These are phyloP conservation scores for Crypturellus undulatus DNA, from an alignment of 2,113 vertebrate species.

Conservation along the genomic window DNA sequence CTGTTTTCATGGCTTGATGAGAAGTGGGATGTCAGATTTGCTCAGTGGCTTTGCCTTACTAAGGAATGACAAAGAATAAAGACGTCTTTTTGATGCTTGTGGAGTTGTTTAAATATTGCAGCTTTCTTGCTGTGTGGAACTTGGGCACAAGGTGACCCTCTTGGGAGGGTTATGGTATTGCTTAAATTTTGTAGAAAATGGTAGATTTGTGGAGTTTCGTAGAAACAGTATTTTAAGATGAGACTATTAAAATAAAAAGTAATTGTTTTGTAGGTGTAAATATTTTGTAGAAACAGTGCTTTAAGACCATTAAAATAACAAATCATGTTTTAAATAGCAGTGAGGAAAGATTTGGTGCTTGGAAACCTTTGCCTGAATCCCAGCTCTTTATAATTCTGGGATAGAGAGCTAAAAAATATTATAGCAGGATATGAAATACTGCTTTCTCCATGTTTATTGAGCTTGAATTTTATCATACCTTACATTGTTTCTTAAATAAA, in stretches of 20 bases:
- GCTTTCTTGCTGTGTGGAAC: background rate
- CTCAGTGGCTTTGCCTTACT: background rate
- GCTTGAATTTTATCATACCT: background rate
- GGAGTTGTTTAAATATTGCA: background rate
- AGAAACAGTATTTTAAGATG: background rate
- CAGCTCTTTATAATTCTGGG: background rate
- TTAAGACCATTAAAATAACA: background rate
- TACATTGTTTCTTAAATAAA: background rate
- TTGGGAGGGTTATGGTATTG: background rate
- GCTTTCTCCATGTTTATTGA: background rate
- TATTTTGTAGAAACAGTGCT: background rate
- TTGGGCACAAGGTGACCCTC: background rate
- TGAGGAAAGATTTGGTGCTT: background rate
- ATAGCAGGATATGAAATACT: background rate
- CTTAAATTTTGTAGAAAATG: background rate
- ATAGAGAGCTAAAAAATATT: too few relatives aligned
- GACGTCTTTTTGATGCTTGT: background rate
- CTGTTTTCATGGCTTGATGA: background rate
- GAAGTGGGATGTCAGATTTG: slow-evolving; percentile 8
- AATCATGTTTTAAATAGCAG: background rate
- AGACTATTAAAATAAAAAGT: background rate
- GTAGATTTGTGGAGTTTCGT: background rate
- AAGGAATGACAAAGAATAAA: background rate
- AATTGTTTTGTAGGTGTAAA: background rate
- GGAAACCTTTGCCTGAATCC: background rate